phyloP scores from a whole-genome alignment of 2,797 vertebrate genomes.

The Cheirogaleus major region DNA sequence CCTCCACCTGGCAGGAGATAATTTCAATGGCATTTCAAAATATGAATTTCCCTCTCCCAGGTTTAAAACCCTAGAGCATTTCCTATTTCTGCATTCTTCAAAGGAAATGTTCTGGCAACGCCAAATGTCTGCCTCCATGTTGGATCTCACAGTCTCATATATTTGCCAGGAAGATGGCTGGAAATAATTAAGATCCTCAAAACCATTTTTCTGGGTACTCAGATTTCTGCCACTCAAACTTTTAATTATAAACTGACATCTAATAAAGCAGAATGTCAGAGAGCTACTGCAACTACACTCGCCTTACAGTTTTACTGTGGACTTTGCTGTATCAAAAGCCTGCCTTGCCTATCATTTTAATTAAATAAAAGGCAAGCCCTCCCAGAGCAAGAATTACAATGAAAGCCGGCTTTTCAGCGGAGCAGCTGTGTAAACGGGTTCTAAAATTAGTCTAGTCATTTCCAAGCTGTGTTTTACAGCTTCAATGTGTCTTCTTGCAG shows the following conservation, averaged over 20 bases:
- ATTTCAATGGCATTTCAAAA: slow-evolving; percentile 57
- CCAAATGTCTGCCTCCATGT: neutral
- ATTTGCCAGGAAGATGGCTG: slow-evolving; percentile 60
- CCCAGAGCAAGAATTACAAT: slow-evolving; percentile 64
- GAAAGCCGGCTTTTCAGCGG: slow-evolving; percentile 27
- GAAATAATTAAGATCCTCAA: slow-evolving; percentile 60
- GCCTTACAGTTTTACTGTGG: slow-evolving; percentile 15
- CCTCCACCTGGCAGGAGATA: neutral
- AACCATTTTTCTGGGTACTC: slow-evolving; percentile 45
- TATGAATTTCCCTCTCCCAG: neutral
- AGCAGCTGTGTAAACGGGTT: slow-evolving; percentile 72
- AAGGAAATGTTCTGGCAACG: slow-evolving; percentile 13
- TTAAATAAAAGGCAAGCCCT: slow-evolving; percentile 73
- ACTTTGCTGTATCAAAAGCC: slow-evolving; percentile 61
- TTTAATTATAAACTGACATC: slow-evolving; percentile 74
- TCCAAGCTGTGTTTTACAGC: slow-evolving; percentile 56
- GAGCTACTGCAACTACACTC: neutral
- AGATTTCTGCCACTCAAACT: slow-evolving; percentile 66
- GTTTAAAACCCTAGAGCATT: neutral
- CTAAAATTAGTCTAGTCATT: slow-evolving; percentile 56
- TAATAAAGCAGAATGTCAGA: slow-evolving; percentile 71
- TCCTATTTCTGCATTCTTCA: slow-evolving; percentile 39
- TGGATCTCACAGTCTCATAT: slow-evolving; percentile 36
- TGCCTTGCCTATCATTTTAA: slow-evolving; percentile 64
- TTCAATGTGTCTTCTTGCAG: slow-evolving; percentile 63